Percentiles rank a stretch among this genome's conserved stretches.
Conservation (phyloP, 2,113 vertebrate species). For the Sterrhoptilus dennistouni region DNA sequence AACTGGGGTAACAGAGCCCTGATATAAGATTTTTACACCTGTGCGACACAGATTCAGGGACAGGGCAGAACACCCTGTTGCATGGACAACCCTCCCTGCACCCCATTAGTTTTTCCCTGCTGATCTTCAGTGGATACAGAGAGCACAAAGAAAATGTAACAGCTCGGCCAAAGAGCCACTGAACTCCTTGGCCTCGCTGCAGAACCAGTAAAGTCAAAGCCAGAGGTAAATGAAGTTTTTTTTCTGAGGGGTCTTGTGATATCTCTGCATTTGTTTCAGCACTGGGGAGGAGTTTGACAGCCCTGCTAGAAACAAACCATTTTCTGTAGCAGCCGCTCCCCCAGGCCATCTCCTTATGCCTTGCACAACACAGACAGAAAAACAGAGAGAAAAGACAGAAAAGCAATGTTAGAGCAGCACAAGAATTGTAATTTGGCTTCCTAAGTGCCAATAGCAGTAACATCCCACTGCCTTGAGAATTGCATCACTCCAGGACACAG, state of each 20-base stretch:
- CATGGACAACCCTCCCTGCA: neutral
- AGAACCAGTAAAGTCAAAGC: neutral
- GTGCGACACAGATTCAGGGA: neutral
- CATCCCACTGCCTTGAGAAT: neutral
- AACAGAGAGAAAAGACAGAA: neutral
- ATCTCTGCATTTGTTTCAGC: neutral
- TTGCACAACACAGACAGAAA: neutral
- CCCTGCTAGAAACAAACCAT: neutral
- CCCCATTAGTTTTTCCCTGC: neutral
- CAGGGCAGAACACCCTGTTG: neutral
- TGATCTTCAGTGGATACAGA: neutral
- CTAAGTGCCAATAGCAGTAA: neutral
- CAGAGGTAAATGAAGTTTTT: neutral
- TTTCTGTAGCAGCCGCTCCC: neutral
- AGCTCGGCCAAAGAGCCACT: neutral
- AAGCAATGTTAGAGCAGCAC: neutral
- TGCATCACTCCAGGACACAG: neutral
- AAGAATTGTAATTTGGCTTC: neutral
- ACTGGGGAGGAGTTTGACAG: neutral
- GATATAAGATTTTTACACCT: neutral
- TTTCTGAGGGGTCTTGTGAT: neutral
- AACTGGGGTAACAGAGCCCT: neutral
- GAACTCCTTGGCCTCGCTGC: neutral
- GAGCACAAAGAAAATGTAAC: neutral
- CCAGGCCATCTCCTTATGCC: neutral